A percentile compares a stretch with the other conserved stretches of the same genome.
Conservation (phyloP, 2,888 invertebrate species). For the Rambutsinella grinnellia region DNA sequence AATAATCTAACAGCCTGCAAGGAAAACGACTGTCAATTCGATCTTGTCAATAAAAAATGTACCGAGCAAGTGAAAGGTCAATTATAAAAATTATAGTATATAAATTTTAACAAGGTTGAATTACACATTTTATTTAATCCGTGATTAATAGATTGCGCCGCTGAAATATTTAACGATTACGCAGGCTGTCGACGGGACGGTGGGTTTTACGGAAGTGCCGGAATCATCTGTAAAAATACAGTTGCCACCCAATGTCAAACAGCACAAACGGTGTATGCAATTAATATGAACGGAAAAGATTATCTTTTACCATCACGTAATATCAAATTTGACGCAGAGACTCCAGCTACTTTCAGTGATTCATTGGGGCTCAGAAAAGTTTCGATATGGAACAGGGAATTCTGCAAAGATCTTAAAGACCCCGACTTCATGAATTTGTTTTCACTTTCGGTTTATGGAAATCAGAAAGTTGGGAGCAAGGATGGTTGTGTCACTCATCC, state of each 20-base stretch:
- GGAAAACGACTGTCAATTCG: too few relatives aligned
- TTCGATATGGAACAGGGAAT: too few relatives aligned
- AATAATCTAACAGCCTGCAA: too few relatives aligned
- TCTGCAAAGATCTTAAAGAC: not conserved
- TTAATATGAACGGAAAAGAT: not conserved
- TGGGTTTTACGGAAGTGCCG: not conserved
- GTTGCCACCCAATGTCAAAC: not conserved
- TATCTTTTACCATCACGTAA: not conserved
- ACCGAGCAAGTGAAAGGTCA: too few relatives aligned
- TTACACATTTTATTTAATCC: too few relatives aligned
- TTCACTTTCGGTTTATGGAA: not conserved
- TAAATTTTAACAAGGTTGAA: too few relatives aligned
- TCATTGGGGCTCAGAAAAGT: too few relatives aligned
- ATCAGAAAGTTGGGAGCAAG: not conserved
- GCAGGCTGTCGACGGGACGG: not conserved
- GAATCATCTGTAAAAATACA: not conserved
- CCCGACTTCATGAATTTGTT: not conserved
- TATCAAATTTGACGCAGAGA: not conserved
- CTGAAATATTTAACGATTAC: not conserved
- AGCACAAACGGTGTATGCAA: not conserved
- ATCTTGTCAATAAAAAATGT: too few relatives aligned
- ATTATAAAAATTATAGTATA: too few relatives aligned
- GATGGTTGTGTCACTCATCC: not conserved
- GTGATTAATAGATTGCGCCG: too few relatives aligned
- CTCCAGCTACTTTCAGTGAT: too few relatives aligned